Base-by-base conservation (phyloP, 2,113 vertebrate genomes). In the Xerus inauris region DNA sequence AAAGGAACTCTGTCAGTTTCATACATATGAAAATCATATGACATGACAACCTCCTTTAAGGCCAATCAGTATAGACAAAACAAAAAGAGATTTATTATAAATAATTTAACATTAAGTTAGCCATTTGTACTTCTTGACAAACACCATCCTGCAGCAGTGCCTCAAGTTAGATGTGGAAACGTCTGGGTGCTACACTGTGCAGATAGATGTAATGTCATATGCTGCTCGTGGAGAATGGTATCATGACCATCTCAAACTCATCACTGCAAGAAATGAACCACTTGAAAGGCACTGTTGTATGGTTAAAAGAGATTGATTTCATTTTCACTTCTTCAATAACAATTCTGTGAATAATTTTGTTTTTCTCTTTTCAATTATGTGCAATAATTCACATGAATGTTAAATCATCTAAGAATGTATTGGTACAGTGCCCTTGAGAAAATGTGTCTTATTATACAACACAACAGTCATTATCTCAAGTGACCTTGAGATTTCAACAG, bases 241-340 rank as follows among this genome's bases (percentile, higher is more conserved):
- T 45, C 26, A 65, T 22, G 6, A 20, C 14, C 40, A 32, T 57
- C 16, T 81, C 10, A 73, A 79, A 82, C 40, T 38, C 24, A 82
- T 94, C 16, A 71, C 83, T 82, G 59, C 65, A 47, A 67, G 86
- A 85, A 91, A 90, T 59, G 45, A 92, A 71, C 72, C 47, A 42
- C 35, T 71, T 64, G 32, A 91, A 82, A 20, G 38, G 19, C 35
- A 72, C 1, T 62, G 5, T 22, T 35, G 8, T 57, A 28, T 26
- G 17, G 17, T 51, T 62, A 47, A 94, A 42, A 89, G 38, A 59
- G 11, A 88, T 1, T 40, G 3, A 84, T 64, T 87, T 87, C 1
- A 72, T 85, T 45, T 79, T 91, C 77, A 75, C 7, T 72, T 81
- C 30, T 38, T 86, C 51, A 81, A 47, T 85, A 76, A 76, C 35